Evolutionary conservation across 1,140 invertebrate species (phyloP).

Genomic region (Epicauta chinensis): DNA sequence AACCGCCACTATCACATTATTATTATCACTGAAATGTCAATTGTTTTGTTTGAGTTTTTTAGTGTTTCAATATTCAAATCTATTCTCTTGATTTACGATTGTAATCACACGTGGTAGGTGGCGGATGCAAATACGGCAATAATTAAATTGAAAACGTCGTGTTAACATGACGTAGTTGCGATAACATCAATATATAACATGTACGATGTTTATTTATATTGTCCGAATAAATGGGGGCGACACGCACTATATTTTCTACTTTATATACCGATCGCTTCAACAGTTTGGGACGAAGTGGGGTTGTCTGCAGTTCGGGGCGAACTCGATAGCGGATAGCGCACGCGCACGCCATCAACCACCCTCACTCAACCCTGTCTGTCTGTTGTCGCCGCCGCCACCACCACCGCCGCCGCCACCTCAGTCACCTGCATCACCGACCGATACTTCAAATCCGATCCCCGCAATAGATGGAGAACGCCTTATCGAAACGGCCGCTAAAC

Average conservation of each 20-base stretch:
- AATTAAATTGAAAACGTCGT: constrained; percentile 29
- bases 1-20: constrained; percentile 13
- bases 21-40: constrained; percentile 2
- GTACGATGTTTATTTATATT: background rate
- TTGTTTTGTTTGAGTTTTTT: background rate
- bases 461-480: constrained; percentile 15
- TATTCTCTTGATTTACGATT: background rate
- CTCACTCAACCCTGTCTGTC: constrained; percentile 24
- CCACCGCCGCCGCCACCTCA: constrained; percentile 10
- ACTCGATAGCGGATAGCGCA: constrained; percentile 36
- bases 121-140: constrained; percentile 24
- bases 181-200: constrained; percentile 19
- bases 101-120: constrained; percentile 6
- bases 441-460: constrained; percentile 11
- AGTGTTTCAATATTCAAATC: background rate
- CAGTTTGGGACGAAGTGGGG: constrained; percentile 39
- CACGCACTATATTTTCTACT: constrained; percentile 18
- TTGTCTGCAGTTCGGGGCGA: constrained; percentile 34
- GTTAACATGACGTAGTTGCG: constrained; percentile 29
- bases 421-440: constrained; percentile 24
- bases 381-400: constrained; percentile 21
- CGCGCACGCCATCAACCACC: constrained; percentile 12
- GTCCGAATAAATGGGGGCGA: constrained; percentile 6
- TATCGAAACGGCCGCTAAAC: constrained; percentile 25
- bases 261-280: constrained; percentile 26